Evolutionary conservation across 1,140 invertebrate species (phyloP).

Genomic region (Drosophila teissieri): DNA sequence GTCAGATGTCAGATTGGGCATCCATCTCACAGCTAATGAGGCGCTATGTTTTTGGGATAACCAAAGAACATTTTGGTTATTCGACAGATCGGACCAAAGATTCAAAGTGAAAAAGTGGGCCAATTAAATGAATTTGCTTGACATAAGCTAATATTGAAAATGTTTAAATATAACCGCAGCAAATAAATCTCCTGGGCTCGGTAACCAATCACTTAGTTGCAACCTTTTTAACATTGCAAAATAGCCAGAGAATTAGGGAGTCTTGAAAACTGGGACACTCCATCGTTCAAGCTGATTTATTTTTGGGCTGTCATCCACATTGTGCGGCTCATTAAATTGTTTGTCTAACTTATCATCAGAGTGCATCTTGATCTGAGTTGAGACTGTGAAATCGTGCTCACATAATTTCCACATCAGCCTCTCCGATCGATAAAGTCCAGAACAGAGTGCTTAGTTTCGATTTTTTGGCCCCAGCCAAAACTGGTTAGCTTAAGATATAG

Average conservation of each 20-base stretch:
- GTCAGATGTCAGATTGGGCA: slow-evolving; percentile 47
- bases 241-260: neutral
- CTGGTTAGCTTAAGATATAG: slow-evolving; percentile 39
- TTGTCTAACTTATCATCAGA: slow-evolving; percentile 29
- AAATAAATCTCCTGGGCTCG: too few relatives aligned
- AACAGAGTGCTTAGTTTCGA: slow-evolving; percentile 25
- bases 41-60: neutral
- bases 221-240: neutral
- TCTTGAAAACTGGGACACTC: neutral
- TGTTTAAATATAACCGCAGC: too few relatives aligned
- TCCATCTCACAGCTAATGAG: slow-evolving; percentile 25
- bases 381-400: slow-evolving; percentile 56
- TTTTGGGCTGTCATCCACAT: slow-evolving; percentile 9
- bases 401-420: slow-evolving; percentile 48
- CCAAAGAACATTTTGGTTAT: neutral
- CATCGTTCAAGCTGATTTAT: slow-evolving; percentile 20
- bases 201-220: too few relatives aligned
- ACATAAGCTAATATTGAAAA: too few relatives aligned
- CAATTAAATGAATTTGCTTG: slow-evolving; percentile 9
- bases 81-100: neutral
- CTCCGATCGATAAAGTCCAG: slow-evolving; percentile 39
- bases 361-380: slow-evolving; percentile 21
- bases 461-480: slow-evolving; percentile 35
- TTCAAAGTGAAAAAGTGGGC: slow-evolving; percentile 4
- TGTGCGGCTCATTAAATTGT: slow-evolving; percentile 29